Conservation (phyloP, 1,140 invertebrate species). For the Argopecten irradians region DNA sequence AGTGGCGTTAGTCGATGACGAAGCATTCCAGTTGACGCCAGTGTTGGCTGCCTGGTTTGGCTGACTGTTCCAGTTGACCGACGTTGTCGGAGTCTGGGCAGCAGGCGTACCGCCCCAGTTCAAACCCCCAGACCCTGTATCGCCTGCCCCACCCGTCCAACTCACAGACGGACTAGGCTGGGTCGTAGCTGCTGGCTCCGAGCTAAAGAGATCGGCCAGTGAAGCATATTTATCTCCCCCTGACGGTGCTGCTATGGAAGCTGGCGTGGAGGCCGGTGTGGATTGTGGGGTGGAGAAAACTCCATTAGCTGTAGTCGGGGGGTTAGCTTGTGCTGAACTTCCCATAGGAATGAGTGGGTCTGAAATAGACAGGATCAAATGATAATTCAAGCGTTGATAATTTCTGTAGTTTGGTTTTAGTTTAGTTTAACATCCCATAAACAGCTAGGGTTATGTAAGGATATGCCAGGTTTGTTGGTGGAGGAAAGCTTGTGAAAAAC, state of each 20-base stretch:
- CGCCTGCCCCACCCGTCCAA: conserved; percentile 34
- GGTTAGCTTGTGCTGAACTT: conserved; percentile 33
- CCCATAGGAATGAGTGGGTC: conserved; percentile 40
- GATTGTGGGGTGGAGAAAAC: conserved; percentile 40
- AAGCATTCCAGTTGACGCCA: conserved; percentile 46
- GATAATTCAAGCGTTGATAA: too few species aligned
- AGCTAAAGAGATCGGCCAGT: conserved; percentile 64
- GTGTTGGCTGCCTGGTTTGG: not conserved
- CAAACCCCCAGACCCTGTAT: conserved; percentile 55
- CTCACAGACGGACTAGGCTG: conserved; percentile 33
- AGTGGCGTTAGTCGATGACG: conserved; percentile 10
- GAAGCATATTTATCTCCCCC: conserved; percentile 67
- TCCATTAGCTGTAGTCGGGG: conserved; percentile 37
- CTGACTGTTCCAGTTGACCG: conserved; percentile 36
- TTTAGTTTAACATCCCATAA: too few species aligned
- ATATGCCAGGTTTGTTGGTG: too few species aligned
- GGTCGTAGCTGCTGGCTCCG: conserved; percentile 41
- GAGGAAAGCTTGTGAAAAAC: too few species aligned
- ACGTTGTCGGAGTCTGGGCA: not conserved
- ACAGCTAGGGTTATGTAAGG: too few species aligned
- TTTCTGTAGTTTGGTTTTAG: too few species aligned
- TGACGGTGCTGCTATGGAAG: conserved; percentile 19
- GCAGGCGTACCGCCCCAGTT: conserved; percentile 53
- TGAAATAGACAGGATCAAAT: conserved; percentile 29
- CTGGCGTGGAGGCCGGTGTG: conserved; percentile 36